Conservation (phyloP, 23 tunicate genomes). For the Clavelina lepadiformis region DNA sequence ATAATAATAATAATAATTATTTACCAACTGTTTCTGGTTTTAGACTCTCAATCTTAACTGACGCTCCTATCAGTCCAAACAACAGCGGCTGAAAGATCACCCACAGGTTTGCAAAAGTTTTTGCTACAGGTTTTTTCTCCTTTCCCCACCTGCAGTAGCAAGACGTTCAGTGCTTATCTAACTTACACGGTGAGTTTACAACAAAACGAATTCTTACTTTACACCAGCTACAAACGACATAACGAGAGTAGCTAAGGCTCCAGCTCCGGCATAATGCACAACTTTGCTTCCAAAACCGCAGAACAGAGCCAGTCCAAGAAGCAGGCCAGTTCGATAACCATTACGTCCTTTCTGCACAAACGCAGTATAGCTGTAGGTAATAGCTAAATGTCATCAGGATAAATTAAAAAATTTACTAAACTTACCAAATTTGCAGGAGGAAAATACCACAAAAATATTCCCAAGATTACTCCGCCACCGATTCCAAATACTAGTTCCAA, state of each 20-base stretch:
- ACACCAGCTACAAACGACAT: constrained; percentile 26
- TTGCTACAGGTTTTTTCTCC: constrained; percentile 36
- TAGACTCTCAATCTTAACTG: constrained; percentile 22
- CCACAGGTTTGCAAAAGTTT: constrained; percentile 35
- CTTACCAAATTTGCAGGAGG: constrained; percentile 25
- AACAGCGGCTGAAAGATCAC: constrained; percentile 38
- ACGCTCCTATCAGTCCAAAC: constrained; percentile 44
- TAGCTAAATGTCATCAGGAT: not conserved
- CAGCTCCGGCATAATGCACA: constrained; percentile 35
- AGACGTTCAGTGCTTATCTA: not conserved
- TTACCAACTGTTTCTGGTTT: constrained; percentile 31
- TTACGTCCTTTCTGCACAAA: constrained; percentile 6
- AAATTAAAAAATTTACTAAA: too few species aligned
- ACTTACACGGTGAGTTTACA: too few species aligned
- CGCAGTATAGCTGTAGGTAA: not conserved
- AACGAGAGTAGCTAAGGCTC: constrained; percentile 33
- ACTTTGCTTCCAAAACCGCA: constrained; percentile 39
- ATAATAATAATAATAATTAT: not conserved
- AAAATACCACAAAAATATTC: constrained; percentile 29
- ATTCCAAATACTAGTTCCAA: constrained; percentile 36
- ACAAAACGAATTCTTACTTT: too few species aligned
- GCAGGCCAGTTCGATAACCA: constrained; percentile 25
- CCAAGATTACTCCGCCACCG: constrained; percentile 26
- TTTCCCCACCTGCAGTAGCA: constrained; percentile 13
- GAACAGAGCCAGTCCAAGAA: constrained; percentile 35